A percentile compares a stretch with the other conserved stretches of the same genome.
phyloP scores from a whole-genome alignment of 2,888 invertebrate genomes.

The Agrotis puta region DNA sequence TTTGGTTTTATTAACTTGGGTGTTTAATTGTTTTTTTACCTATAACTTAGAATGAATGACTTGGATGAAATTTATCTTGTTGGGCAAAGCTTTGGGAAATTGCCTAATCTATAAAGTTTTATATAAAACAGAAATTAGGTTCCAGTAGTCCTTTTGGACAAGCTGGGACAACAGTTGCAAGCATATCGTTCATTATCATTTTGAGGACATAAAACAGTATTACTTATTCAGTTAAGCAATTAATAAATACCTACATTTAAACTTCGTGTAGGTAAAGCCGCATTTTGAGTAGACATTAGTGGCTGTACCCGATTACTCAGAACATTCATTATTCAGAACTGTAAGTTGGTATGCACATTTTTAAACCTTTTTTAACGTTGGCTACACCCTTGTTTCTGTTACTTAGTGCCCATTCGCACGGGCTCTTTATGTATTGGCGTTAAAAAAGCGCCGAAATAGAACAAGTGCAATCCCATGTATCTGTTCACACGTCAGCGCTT shows the following conservation, averaged over 20 bases:
- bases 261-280: neutral
- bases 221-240: neutral
- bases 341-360: slow-evolving; percentile 10
- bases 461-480: too few species aligned
- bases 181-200: slow-evolving; percentile 5
- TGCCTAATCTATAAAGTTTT: slow-evolving; percentile 2
- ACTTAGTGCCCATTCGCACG: too few species aligned
- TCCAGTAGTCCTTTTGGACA: slow-evolving; percentile 1
- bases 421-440: too few species aligned
- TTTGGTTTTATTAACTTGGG: slow-evolving; percentile 5
- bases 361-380: slow-evolving; percentile 12
- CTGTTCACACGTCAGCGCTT: too few species aligned
- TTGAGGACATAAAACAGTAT: neutral
- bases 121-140: neutral
- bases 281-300: neutral
- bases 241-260: neutral
- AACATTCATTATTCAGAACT: neutral
- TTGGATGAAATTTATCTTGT: slow-evolving; percentile 7
- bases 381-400: slow-evolving; percentile 33
- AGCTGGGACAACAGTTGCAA: slow-evolving; percentile 3
- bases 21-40: slow-evolving; percentile 10
- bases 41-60: neutral
- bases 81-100: slow-evolving; percentile 3
- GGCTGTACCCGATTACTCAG: neutral
- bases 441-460: too few species aligned